These are phyloP conservation scores for Synaphobranchus kaupii DNA, from an alignment of 2,797 vertebrate species.

Conservation along the genomic window DNA sequence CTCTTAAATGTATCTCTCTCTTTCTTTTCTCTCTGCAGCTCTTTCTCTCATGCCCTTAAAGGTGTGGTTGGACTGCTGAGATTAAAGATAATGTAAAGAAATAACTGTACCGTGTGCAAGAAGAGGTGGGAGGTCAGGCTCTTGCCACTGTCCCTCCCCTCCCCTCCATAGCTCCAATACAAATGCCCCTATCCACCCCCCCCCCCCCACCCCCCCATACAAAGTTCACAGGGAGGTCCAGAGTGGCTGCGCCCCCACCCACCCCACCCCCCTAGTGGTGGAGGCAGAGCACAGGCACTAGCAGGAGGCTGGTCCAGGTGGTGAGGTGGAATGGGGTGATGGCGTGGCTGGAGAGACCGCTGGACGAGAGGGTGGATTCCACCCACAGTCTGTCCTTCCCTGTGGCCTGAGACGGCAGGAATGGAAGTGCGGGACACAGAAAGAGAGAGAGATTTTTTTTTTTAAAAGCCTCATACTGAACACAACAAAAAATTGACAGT, in stretches of 20 bases:
- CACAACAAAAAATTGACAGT: too few species aligned
- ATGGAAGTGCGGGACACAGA: background rate
- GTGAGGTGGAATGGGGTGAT: background rate
- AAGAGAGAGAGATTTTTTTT: background rate
- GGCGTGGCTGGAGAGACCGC: background rate
- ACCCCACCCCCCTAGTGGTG: slow-evolving; percentile 44
- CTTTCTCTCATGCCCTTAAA: slow-evolving; percentile 52
- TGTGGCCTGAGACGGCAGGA: slow-evolving; percentile 50
- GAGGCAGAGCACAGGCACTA: background rate
- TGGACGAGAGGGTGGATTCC: slow-evolving; percentile 19
- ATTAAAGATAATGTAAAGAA: slow-evolving; percentile 7
- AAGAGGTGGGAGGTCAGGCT: slow-evolving; percentile 5
- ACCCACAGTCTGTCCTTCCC: slow-evolving; percentile 54
- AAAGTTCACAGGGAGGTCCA: slow-evolving; percentile 47
- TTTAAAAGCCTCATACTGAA: too few species aligned
- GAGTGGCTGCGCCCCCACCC: slow-evolving; percentile 36
- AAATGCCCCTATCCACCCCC: slow-evolving; percentile 57
- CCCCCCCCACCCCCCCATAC: slow-evolving; percentile 1
- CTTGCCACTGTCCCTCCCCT: slow-evolving; percentile 63
- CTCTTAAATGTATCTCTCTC: slow-evolving; percentile 51
- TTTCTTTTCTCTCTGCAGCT: background rate
- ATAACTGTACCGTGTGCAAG: background rate
- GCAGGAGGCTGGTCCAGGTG: background rate
- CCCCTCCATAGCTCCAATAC: slow-evolving; percentile 74
- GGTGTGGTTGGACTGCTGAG: background rate